Base-by-base conservation (phyloP, 2,797 vertebrate species). In the Aselliscus stoliczkanus region DNA sequence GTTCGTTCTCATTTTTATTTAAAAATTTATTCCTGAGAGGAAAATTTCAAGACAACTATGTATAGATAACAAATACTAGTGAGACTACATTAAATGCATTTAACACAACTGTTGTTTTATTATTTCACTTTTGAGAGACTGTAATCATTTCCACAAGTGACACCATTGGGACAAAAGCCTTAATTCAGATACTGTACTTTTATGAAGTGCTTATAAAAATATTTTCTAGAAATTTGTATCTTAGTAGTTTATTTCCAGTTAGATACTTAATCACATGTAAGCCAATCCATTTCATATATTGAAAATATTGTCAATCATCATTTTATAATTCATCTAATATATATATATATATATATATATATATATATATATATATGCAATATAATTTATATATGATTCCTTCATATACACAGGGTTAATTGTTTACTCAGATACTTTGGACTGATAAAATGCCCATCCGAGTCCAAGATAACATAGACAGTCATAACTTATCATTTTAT, bases 401-500 rank as follows among this genome's bases (percentile, higher is more conserved):
- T 88, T 73, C 4, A 73, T 44, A 96, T 91, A 91, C 25, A 58
- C 31, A 90, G 13, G 18, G 79, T 58, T 70, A 73, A 76, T 69
- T 29, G 90, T 94, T 92, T 97, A 95, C 52, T 96, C 58, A 96
- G 97, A 96, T 97, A 95, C 73, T 92, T 67, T 96, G 85, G 76
- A 93, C 91, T 84, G 1, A 0, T 97, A 95, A 90, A 97, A 97
- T 90, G 31, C 77, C 54, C 82, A 75, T 92, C 58, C 82, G 76
- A 96, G 89, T 91, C 96, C 92, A 93, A 96, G 77, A 89, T 94
- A 97, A 95, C 72, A 96, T 34, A 96, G 81, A 88, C 92, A 96
- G 77, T 25, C 86, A 96, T 86, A 98, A 97, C 97, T 92, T 96
- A 91, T 97, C 94, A 97, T 97, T 97, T 97, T 96, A 83, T 0